Base-by-base conservation (phyloP, 1,140 invertebrate genomes). In the Eriocheir sinensis region DNA sequence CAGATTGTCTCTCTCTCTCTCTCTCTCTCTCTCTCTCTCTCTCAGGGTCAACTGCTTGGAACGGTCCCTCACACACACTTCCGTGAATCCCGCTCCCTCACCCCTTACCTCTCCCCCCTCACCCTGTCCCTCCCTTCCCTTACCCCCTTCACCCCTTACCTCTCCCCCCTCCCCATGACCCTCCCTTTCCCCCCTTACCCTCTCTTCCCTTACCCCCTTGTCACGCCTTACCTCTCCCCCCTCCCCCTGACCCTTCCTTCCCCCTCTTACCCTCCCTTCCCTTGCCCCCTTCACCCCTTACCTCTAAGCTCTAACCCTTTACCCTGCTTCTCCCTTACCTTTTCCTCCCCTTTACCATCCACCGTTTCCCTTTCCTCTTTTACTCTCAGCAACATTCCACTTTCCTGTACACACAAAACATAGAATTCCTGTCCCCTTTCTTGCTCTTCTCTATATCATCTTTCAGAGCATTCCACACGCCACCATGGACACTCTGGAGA, bases 1-100 rank as follows among this genome's bases (percentile, higher is more conserved):
- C 6, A 21, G 21, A 2, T 72, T 72, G 0, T 17, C 60, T 72
- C 60, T 72, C 60, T 72, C 60, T 72, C 60, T 72, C 60, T 60
- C 53, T 60, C 53, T 60, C 53, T 60, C 53, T 60, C 53, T 60
- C 53, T 60, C 53, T 60, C 53, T 60, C 53, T 60, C 53, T 60
- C 53, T 60, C 53, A n/a, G n/a, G n/a, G n/a, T n/a, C n/a, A n/a
- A n/a, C n/a, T n/a, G n/a, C n/a, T n/a, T n/a, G n/a, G n/a, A n/a
- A n/a, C n/a, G n/a, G n/a, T 60, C 53, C 27, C 53, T 60, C 53
- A n/a, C n/a, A n/a, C n/a, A n/a, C n/a, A n/a, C n/a, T n/a, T n/a
- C n/a, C n/a, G n/a, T n/a, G n/a, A n/a, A n/a, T 60, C 53, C 27
- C 53, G 9, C 53, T 60, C 53, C 27, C 53, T 60, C 53, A 21